Percentiles rank a stretch among this genome's conserved stretches.
phyloP scores from a whole-genome alignment of 1,140 invertebrate genomes.

The Parapsyche elsis region DNA sequence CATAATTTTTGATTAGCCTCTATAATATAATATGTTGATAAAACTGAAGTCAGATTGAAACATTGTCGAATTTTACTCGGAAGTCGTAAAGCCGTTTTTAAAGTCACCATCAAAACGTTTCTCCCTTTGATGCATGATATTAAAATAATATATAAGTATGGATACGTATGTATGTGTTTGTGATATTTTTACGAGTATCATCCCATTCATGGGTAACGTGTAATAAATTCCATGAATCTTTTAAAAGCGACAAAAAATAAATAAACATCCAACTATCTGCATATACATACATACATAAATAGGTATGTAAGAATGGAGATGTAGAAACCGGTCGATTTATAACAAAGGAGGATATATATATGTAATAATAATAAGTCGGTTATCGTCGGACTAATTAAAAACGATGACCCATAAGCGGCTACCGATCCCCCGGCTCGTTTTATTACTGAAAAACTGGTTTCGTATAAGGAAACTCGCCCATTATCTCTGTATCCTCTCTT shows the following conservation, averaged over 20 bases:
- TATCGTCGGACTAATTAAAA: constrained; percentile 25
- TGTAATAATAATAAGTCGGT: constrained; percentile 12
- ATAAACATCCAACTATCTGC: too few species aligned
- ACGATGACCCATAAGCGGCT: constrained; percentile 33
- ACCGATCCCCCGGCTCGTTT: constrained; percentile 20
- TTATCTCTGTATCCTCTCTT: constrained; percentile 8
- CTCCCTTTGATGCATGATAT: constrained; percentile 1
- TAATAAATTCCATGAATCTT: constrained; percentile 12
- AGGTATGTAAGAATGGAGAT: background rate
- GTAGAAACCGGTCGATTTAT: constrained; percentile 6
- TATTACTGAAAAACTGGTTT: background rate
- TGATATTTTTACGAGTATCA: background rate
- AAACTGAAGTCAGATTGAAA: background rate
- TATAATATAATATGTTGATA: too few species aligned
- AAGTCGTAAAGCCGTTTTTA: constrained; percentile 29
- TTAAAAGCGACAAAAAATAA: background rate
- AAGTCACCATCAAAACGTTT: constrained; percentile 8
- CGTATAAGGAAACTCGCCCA: constrained; percentile 22
- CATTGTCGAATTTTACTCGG: constrained; percentile 19
- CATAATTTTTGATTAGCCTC: too few species aligned
- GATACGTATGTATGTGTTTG: background rate
- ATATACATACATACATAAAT: too few species aligned
- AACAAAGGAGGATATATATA: constrained; percentile 14
- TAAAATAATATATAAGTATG: background rate
- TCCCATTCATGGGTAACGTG: background rate